Conservation (phyloP, 2,113 vertebrate genomes). For the Ornithorhynchus anatinus region DNA sequence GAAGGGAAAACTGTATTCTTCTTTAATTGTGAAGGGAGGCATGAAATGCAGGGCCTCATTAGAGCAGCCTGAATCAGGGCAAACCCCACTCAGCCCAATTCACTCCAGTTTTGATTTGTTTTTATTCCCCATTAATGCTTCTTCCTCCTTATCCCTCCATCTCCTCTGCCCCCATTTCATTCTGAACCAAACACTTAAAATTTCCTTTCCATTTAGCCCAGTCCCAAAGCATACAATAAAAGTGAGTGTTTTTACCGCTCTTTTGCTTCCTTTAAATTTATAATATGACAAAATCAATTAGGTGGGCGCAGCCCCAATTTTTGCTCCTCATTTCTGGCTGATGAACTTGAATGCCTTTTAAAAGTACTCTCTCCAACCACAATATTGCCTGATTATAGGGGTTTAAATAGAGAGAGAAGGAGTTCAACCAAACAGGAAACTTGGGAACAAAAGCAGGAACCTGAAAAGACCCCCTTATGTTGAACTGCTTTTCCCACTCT, state of each 20-base stretch:
- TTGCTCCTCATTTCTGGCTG: constrained; percentile 56
- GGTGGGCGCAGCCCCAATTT: constrained; percentile 61
- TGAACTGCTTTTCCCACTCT: constrained; percentile 53
- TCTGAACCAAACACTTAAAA: background rate
- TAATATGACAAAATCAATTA: constrained; percentile 76
- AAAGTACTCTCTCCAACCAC: constrained; percentile 65
- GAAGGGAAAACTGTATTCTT: background rate
- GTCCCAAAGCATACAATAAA: constrained; percentile 56
- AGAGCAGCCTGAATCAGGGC: constrained; percentile 72
- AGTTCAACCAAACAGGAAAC: constrained; percentile 51
- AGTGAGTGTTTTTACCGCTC: constrained; percentile 65
- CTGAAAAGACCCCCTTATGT: constrained; percentile 66
- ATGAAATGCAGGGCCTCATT: constrained; percentile 72
- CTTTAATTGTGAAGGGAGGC: background rate
- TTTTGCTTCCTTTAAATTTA: constrained; percentile 62
- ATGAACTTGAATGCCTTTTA: constrained; percentile 69
- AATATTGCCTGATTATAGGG: constrained; percentile 64
- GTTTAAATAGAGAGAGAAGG: constrained; percentile 60
- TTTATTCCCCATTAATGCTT: constrained; percentile 74
- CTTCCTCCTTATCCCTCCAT: background rate
- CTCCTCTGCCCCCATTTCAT: too few species aligned
- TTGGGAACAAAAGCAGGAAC: constrained; percentile 65
- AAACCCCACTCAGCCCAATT: constrained; percentile 76
- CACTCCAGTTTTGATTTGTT: constrained; percentile 80
- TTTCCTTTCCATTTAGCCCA: constrained; percentile 56